Conservation (phyloP, 2,113 vertebrate species). For the Laterallus jamaicensis region DNA sequence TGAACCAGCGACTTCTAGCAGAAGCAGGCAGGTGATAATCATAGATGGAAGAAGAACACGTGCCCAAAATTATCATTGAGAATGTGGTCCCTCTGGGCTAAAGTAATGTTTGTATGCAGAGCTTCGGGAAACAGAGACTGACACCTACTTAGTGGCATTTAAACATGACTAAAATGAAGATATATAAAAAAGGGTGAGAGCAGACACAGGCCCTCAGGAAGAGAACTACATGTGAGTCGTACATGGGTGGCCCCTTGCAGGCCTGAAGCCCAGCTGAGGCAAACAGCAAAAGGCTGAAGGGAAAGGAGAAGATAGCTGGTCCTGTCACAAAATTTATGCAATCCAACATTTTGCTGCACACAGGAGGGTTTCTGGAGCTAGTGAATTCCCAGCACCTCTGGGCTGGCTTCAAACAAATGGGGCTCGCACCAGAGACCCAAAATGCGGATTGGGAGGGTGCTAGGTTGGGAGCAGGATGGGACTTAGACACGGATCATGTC, state of each 20-base stretch:
- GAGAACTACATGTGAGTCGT: background rate
- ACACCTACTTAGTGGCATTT: background rate
- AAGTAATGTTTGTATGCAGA: background rate
- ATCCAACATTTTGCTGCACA: background rate
- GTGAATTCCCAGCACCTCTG: background rate
- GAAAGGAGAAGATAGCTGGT: background rate
- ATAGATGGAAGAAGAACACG: background rate
- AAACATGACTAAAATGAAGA: background rate
- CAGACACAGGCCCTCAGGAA: background rate
- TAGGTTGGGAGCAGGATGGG: background rate
- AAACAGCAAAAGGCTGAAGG: background rate
- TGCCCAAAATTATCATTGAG: background rate
- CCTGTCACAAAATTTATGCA: background rate
- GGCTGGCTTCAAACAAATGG: background rate
- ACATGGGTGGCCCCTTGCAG: background rate
- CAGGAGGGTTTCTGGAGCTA: background rate
- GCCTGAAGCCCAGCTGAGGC: background rate
- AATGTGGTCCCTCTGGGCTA: background rate
- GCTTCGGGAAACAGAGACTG: background rate
- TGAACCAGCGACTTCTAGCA: background rate
- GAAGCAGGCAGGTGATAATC: background rate
- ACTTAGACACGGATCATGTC: background rate
- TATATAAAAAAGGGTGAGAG: background rate
- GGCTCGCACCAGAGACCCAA: accelerated
- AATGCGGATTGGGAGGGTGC: background rate